Percentiles rank a stretch among this genome's conserved stretches.
Evolutionary conservation across 2,888 invertebrate genomes (phyloP).

Genomic region (Limnephilus marmoratus): DNA sequence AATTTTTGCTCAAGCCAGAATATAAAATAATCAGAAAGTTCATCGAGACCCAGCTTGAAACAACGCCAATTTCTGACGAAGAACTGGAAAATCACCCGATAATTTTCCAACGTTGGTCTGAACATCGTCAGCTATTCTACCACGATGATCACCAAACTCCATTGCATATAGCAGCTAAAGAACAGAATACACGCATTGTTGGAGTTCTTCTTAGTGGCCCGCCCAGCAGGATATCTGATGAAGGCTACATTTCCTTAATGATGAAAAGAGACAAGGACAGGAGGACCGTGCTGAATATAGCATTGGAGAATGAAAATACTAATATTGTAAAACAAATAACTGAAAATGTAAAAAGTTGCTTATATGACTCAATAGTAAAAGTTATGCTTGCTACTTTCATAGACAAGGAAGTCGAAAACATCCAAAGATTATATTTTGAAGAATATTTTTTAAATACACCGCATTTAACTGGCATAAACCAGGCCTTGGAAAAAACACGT

Average conservation of each 20-base stretch:
- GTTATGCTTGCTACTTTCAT: not conserved
- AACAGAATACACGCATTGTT: not conserved
- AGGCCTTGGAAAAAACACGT: too few species aligned
- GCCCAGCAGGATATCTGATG: too few species aligned
- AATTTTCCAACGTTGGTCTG: not conserved
- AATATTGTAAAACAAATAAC: not conserved
- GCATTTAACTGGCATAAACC: too few species aligned
- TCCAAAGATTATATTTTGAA: too few species aligned
- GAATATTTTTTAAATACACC: too few species aligned
- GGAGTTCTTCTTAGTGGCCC: not conserved
- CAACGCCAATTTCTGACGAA: not conserved
- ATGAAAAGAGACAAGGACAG: too few species aligned
- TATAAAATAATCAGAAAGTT: not conserved
- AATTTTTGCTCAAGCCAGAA: not conserved
- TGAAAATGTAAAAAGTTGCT: not conserved
- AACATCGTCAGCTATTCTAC: not conserved
- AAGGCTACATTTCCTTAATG: too few species aligned
- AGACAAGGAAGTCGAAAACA: too few species aligned
- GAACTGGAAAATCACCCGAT: not conserved
- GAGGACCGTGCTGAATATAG: too few species aligned
- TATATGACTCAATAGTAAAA: not conserved
- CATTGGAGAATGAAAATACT: not conserved
- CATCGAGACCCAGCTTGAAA: not conserved
- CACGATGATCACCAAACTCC: not conserved
- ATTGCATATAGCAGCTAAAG: not conserved